A percentile compares a stretch with the other conserved stretches of the same genome.
Conservation (phyloP, 2,113 vertebrate genomes). For the Tragulus kanchil region DNA sequence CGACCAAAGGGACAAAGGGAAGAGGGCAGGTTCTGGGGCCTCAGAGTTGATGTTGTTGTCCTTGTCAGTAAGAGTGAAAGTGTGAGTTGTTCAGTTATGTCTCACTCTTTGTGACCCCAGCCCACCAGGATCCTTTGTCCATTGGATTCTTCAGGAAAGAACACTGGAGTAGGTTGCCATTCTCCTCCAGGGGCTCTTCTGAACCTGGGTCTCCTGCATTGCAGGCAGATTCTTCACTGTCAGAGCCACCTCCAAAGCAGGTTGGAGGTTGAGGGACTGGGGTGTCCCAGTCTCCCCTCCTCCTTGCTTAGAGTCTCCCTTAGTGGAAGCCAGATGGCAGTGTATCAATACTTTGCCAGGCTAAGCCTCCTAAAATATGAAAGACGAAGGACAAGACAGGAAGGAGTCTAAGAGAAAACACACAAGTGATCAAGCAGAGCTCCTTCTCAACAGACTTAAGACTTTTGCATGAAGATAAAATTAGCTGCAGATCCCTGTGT, state of each 20-base stretch:
- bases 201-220: not conserved
- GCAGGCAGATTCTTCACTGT: not conserved
- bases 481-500: not conserved
- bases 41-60: not conserved
- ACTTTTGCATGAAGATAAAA: slow-evolving; percentile 2
- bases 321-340: not conserved
- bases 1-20: not conserved
- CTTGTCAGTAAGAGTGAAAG: not conserved
- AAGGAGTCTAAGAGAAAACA: not conserved
- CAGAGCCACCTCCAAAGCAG: not conserved
- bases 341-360: not conserved
- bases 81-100: rapidly evolving
- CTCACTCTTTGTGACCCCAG: not conserved
- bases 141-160: not conserved
- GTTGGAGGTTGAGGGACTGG: rapidly evolving
- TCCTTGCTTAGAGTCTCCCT: not conserved
- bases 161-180: not conserved
- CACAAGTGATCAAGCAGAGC: not conserved
- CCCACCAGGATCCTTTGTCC: not conserved
- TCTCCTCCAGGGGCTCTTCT: not conserved
- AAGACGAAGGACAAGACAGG: not conserved
- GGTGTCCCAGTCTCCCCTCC: not conserved
- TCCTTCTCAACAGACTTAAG: slow-evolving; percentile 38
- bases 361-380: not conserved
- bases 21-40: not conserved